phyloP scores from a whole-genome alignment of 2,888 invertebrate species.

The Drosophila cracens region DNA sequence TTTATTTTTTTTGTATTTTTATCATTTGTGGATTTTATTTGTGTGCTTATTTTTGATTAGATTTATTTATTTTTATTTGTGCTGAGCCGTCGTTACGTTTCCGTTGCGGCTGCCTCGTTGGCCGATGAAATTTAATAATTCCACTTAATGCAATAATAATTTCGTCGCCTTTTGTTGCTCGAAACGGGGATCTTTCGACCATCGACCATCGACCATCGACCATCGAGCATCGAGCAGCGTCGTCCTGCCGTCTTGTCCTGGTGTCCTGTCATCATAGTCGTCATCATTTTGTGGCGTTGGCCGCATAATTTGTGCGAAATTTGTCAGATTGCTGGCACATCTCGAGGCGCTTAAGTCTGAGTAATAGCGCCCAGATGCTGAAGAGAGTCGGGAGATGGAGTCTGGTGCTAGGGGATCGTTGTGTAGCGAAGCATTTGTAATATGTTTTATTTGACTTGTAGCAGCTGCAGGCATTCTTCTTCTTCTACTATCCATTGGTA shows the following conservation, averaged over 20 bases:
- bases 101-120: conserved; percentile 44
- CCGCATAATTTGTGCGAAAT: conserved; percentile 79
- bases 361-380: conserved; percentile 56
- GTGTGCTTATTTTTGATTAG: conserved; percentile 81
- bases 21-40: conserved; percentile 68
- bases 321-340: conserved; percentile 77
- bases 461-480: conserved; percentile 59
- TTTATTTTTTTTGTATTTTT: conserved; percentile 40
- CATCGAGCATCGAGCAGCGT: not conserved
- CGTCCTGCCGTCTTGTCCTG: conserved; percentile 16
- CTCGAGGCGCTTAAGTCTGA: conserved; percentile 75
- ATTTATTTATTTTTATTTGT: conserved; percentile 79
- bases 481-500: conserved; percentile 36
- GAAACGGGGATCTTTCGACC: conserved; percentile 10
- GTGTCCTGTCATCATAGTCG: conserved; percentile 57
- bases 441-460: conserved; percentile 77
- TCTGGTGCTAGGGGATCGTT: not conserved
- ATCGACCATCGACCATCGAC: conserved; percentile 8
- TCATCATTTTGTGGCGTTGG: conserved; percentile 67
- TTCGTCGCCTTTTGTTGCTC: conserved; percentile 76
- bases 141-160: conserved; percentile 81
- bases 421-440: conserved; percentile 66
- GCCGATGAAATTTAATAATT: conserved; percentile 80
- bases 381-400: not conserved
- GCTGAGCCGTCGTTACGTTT: conserved; percentile 59